Evolutionary conservation across 2,888 invertebrate species (phyloP).

Genomic region (Mythimna albipuncta): DNA sequence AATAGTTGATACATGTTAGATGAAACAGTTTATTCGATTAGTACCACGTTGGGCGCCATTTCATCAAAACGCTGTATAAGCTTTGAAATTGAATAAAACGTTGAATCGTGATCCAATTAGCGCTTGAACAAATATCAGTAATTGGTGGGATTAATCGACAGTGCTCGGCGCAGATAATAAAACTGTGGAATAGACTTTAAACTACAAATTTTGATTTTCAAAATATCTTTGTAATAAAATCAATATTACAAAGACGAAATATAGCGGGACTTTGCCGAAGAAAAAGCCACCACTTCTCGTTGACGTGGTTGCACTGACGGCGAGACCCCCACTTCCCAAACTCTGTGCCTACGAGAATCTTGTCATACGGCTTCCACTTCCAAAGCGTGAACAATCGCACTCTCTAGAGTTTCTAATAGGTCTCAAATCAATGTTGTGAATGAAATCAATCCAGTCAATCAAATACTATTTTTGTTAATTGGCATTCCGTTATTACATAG

Average conservation of each 20-base stretch:
- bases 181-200: slow-evolving; percentile 24
- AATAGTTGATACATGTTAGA: slow-evolving; percentile 24
- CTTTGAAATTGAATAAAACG: slow-evolving; percentile 68
- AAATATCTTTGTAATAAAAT: background rate
- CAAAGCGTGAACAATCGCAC: no score
- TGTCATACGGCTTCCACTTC: no score
- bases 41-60: slow-evolving; percentile 54
- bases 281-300: no score
- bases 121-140: slow-evolving; percentile 81
- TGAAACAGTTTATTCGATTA: slow-evolving; percentile 15
- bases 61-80: slow-evolving; percentile 56
- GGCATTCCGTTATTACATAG: background rate
- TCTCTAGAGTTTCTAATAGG: no score
- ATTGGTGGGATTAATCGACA: slow-evolving; percentile 81
- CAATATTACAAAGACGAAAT: no score
- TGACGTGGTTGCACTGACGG: no score
- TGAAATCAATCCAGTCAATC: background rate
- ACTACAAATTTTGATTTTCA: background rate
- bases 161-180: slow-evolving; percentile 46
- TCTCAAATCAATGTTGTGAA: background rate
- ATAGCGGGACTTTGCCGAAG: no score
- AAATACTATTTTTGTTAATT: background rate
- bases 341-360: no score
- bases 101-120: slow-evolving; percentile 79
- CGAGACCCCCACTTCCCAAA: no score